phyloP scores from a whole-genome alignment of 2,888 invertebrate species.

The Lithophane ornitopus region DNA sequence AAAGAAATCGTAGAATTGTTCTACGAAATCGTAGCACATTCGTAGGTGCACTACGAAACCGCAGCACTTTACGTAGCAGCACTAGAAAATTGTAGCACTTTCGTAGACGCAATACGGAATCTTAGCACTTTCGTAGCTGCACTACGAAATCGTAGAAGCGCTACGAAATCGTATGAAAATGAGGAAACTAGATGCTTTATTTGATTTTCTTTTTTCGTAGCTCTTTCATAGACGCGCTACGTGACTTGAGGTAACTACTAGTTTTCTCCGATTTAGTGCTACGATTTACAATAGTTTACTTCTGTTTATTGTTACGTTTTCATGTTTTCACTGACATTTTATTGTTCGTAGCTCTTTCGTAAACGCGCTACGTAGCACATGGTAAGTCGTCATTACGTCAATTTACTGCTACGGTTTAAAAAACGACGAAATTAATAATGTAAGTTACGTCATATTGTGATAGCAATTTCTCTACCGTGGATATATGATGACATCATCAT shows the following conservation, averaged over 20 bases:
- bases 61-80: background rate
- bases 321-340: background rate
- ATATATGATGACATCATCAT: background rate
- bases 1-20: no score
- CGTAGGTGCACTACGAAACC: background rate
- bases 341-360: background rate
- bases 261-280: background rate
- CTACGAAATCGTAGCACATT: background rate
- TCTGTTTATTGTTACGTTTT: background rate
- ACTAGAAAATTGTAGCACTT: background rate
- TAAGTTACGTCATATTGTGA: background rate
- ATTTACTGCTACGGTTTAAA: background rate
- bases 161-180: background rate
- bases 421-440: background rate
- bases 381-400: background rate
- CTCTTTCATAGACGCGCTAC: background rate
- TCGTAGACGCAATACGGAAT: background rate
- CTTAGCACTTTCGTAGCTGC: background rate
- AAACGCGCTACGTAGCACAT: background rate
- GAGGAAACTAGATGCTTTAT: background rate
- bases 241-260: background rate
- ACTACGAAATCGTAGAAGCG: background rate
- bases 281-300: background rate
- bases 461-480: background rate
- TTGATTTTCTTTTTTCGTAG: background rate